Percentiles rank a stretch among this genome's conserved stretches.
Conservation (phyloP, 2,888 invertebrate genomes). For the Chrysodeixis includens region DNA sequence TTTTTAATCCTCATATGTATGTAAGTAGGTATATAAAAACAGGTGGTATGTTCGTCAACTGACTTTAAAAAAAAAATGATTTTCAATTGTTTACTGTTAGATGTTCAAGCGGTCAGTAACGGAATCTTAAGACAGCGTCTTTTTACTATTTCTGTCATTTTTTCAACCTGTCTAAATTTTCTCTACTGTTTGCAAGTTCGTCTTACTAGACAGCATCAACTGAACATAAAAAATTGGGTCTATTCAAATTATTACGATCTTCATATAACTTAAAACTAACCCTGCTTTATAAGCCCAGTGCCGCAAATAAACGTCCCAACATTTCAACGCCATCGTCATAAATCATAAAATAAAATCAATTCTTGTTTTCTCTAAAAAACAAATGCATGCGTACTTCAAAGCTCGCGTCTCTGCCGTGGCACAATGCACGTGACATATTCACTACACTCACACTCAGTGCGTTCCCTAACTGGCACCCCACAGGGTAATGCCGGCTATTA, state of each 20-base stretch:
- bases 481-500: slow-evolving; percentile 57
- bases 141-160: too few species aligned
- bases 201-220: too few species aligned
- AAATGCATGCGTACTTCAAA: background rate
- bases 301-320: background rate
- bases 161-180: too few species aligned
- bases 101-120: too few species aligned
- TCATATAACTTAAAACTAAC: background rate
- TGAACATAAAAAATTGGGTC: too few species aligned
- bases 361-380: slow-evolving; percentile 10
- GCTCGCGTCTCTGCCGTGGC: slow-evolving; percentile 26
- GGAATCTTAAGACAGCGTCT: too few species aligned
- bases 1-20: background rate
- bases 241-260: too few species aligned
- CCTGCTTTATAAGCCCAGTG: background rate
- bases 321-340: background rate
- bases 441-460: slow-evolving; percentile 31
- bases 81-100: too few species aligned
- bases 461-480: slow-evolving; percentile 59
- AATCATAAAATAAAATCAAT: background rate
- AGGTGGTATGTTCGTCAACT: background rate
- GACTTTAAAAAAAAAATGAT: too few species aligned
- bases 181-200: too few species aligned
- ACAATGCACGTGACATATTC: slow-evolving; percentile 8
- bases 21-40: background rate